A percentile compares a stretch with the other conserved stretches of the same genome.
phyloP scores from a whole-genome alignment of 2,888 invertebrate species.

The Tachina fera region DNA sequence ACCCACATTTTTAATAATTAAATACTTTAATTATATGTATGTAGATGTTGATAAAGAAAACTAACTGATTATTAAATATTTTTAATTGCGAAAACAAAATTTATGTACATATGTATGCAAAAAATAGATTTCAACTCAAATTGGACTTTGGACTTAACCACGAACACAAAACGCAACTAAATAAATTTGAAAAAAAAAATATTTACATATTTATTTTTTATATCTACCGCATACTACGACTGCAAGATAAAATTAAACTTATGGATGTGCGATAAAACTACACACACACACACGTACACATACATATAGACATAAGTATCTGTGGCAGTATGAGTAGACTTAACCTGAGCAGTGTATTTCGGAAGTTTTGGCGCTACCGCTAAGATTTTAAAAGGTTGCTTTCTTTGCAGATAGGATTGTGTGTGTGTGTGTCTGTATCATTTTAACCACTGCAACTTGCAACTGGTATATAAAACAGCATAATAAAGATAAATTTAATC shows the following conservation, averaged over 20 bases:
- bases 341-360: too few relatives aligned
- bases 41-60: not conserved
- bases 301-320: not conserved
- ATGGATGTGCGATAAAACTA: constrained; percentile 35
- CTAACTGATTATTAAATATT: constrained; percentile 4
- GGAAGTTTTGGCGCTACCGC: too few relatives aligned
- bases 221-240: constrained; percentile 25
- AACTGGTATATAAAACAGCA: too few relatives aligned
- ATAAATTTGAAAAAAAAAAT: constrained; percentile 11
- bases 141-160: constrained; percentile 65
- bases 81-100: not conserved
- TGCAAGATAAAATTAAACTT: constrained; percentile 24
- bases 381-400: too few relatives aligned
- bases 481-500: too few relatives aligned
- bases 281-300: not conserved
- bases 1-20: constrained; percentile 22
- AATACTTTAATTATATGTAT: not conserved
- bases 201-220: constrained; percentile 18
- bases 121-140: constrained; percentile 35
- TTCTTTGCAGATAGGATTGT: too few relatives aligned
- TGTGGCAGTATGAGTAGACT: too few relatives aligned
- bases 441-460: too few relatives aligned
- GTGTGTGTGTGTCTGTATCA: too few relatives aligned
- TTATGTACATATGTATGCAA: not conserved
- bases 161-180: not conserved